Evolutionary conservation across 2,113 vertebrate genomes (phyloP).

Genomic region (Ondatra zibethicus): DNA sequence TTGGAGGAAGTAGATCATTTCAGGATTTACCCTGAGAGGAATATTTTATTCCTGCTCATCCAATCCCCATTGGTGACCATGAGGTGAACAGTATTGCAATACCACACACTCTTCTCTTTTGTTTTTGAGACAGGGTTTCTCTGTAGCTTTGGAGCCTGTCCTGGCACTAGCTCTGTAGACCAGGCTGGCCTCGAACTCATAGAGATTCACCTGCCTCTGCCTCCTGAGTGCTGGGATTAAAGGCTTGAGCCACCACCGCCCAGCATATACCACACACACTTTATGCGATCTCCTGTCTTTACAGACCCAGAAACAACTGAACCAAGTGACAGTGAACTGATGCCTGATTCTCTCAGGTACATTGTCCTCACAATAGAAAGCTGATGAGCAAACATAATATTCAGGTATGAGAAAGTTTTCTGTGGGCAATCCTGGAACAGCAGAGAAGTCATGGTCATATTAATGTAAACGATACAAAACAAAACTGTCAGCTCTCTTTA

Average conservation of each 20-base stretch:
- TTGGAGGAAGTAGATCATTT: not conserved
- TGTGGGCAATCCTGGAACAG: conserved; percentile 36
- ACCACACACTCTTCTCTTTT: too few species aligned
- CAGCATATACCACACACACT: not conserved
- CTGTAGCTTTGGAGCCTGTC: too few species aligned
- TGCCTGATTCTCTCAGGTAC: not conserved
- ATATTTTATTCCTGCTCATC: not conserved
- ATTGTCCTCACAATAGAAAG: not conserved
- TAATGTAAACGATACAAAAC: conserved; percentile 34
- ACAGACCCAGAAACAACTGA: not conserved
- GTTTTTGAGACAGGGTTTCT: too few species aligned
- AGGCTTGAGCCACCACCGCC: too few species aligned
- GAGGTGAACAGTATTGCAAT: not conserved
- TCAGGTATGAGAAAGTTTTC: not conserved
- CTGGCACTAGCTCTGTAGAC: too few species aligned
- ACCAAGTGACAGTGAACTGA: not conserved
- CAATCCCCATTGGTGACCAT: not conserved
- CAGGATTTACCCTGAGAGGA: not conserved
- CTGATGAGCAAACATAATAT: not conserved
- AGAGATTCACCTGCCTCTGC: too few species aligned
- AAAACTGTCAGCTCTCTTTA: conserved; percentile 16
- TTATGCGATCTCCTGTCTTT: not conserved
- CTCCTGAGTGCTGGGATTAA: too few species aligned
- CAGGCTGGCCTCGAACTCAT: too few species aligned
- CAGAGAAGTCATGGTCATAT: not conserved